Conservation (phyloP, 2,113 vertebrate genomes). For the Gobio gobio region DNA sequence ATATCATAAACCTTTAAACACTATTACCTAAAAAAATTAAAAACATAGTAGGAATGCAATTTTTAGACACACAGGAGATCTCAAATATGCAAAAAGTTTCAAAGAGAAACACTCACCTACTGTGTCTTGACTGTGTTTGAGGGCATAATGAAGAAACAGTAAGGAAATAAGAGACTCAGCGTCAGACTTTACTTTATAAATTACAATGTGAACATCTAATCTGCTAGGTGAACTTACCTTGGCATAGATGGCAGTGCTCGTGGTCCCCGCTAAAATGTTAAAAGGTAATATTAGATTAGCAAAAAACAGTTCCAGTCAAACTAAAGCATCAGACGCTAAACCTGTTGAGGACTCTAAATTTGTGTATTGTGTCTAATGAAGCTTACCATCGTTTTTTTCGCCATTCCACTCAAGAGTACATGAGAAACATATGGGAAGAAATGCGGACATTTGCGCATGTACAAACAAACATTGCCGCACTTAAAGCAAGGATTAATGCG, state of each 20-base stretch:
- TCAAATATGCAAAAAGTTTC: background rate
- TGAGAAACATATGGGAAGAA: background rate
- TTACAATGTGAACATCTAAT: background rate
- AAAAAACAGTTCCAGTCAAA: background rate
- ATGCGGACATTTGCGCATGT: background rate
- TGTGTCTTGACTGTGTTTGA: constrained; percentile 67
- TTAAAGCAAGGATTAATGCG: constrained; percentile 57
- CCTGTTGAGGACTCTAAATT: background rate
- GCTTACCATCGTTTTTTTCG: constrained; percentile 63
- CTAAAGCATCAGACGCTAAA: background rate
- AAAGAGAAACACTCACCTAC: constrained; percentile 64
- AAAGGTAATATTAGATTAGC: background rate
- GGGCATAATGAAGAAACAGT: constrained; percentile 18
- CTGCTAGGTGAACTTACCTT: constrained; percentile 78
- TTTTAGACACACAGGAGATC: background rate
- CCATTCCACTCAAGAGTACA: constrained; percentile 58
- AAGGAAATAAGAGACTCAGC: background rate
- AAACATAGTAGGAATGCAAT: background rate
- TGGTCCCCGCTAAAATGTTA: constrained; percentile 78
- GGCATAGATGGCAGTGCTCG: constrained; percentile 86
- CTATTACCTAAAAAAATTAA: background rate
- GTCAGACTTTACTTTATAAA: background rate
- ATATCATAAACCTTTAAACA: background rate
- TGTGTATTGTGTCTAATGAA: background rate
- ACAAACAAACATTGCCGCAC: background rate